Conservation (phyloP, 1,140 invertebrate species). For the Harpegnathos saltator region DNA sequence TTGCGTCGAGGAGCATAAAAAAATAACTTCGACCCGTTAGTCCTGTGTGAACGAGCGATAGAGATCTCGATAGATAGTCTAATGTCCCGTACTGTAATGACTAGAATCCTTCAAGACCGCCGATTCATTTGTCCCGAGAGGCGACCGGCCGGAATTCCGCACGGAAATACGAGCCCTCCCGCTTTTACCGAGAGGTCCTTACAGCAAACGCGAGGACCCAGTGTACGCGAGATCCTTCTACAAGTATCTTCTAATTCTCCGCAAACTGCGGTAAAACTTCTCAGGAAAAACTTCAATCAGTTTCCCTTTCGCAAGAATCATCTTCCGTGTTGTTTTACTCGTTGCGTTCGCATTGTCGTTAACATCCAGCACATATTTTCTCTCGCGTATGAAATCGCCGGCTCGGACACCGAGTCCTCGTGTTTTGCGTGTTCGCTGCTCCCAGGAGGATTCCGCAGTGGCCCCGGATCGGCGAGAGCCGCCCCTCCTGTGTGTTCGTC, state of each 20-base stretch:
- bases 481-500: slow-evolving; percentile 7
- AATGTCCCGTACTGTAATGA: slow-evolving; percentile 64
- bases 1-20: slow-evolving; percentile 50
- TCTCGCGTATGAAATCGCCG: no score
- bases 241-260: background rate
- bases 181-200: background rate
- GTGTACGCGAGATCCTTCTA: no score
- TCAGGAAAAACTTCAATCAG: background rate
- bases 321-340: no score
- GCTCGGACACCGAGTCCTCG: background rate
- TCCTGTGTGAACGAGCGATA: slow-evolving; percentile 43
- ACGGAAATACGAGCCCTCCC: slow-evolving; percentile 3
- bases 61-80: slow-evolving; percentile 49
- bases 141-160: slow-evolving; percentile 13
- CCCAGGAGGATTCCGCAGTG: background rate
- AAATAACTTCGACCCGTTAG: slow-evolving; percentile 54
- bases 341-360: no score
- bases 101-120: slow-evolving; percentile 66
- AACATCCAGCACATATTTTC: no score
- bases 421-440: background rate
- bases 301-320: background rate
- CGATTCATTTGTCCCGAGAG: slow-evolving; percentile 30
- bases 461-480: slow-evolving; percentile 3
- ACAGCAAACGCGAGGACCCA: background rate
- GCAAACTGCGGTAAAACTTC: background rate